Evolutionary conservation across 1,140 invertebrate genomes (phyloP), one percentile per base, ranked within the genome.

Genomic region (Diorhabda carinulata): DNA sequence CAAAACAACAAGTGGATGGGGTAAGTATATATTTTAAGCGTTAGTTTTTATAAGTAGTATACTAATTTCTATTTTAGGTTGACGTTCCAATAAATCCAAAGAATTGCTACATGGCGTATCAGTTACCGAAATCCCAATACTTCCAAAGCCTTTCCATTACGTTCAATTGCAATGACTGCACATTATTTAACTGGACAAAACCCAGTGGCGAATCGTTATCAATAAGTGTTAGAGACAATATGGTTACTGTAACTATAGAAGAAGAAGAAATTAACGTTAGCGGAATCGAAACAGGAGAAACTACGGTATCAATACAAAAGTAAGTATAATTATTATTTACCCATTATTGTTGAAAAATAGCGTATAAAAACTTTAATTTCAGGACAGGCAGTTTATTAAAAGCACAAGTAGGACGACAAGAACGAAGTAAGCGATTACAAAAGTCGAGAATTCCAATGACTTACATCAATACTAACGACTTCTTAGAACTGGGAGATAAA

Each of bases 1-100:
- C 93, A 0, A 85, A 87, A 73, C 92, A 96, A 80, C 88, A 89
- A 7, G 93, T 93, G 1, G 88, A 93, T 61, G 89, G 88, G 59
- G 92, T 94, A 83, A 87, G 85, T 83, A n/a, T 45, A 61, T 64
- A 43, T 64, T 63, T 47, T 57, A 3, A 67, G 57, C 58, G 47
- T 58, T 67, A 42, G 52, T 72, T 63, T 73, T 40, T 59, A 10
- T 9, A n/a, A 25, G 25, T 25, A 25, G 25, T 25, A 25, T n/a
- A 8, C 52, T n/a, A 6, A 41, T 7, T 2, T 4, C 66, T 59
- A 64, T 73, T 69, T 61, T 64, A 74, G 73, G 67, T 79, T 45
- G 64, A 74, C 58, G 71, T 79, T 64, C 68, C 75, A 10, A 68
- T 81, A 60, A 72, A 71, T 45, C 84, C 83, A 25, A 84, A 84